A percentile compares a stretch with the other conserved stretches of the same genome.
phyloP scores from a whole-genome alignment of 2,888 invertebrate genomes.

The Trichogramma evanescens region DNA sequence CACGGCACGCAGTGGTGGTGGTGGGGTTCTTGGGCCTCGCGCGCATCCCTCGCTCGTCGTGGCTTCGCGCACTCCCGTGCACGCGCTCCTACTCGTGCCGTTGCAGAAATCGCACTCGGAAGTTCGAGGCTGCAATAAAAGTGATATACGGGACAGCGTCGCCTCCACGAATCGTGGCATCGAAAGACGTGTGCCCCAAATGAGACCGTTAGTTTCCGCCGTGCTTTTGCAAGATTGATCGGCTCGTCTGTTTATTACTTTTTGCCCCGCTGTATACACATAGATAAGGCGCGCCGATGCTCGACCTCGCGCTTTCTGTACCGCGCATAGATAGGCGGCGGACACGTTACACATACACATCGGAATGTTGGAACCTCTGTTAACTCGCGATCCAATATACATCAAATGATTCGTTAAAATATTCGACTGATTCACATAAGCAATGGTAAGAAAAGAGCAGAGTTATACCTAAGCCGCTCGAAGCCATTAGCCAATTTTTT shows the following conservation, averaged over 20 bases:
- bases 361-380: too few relatives aligned
- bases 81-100: neutral
- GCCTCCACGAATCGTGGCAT: slow-evolving; percentile 25
- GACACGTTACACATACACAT: too few relatives aligned
- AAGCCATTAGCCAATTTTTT: neutral
- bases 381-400: too few relatives aligned
- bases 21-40: neutral
- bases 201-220: too few relatives aligned
- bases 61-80: neutral
- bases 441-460: too few relatives aligned
- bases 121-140: slow-evolving; percentile 26
- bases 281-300: neutral
- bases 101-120: slow-evolving; percentile 15
- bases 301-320: too few relatives aligned
- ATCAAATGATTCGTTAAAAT: too few relatives aligned
- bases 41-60: neutral
- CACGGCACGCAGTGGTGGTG: slow-evolving; percentile 3
- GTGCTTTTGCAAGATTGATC: neutral
- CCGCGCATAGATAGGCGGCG: too few relatives aligned
- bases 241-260: neutral
- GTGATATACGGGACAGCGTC: slow-evolving; percentile 37
- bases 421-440: too few relatives aligned
- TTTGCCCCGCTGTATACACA: neutral
- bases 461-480: too few relatives aligned
- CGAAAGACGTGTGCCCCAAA: slow-evolving; percentile 22